phyloP scores from a whole-genome alignment of 2,113 vertebrate species.

The Elachura formosa region DNA sequence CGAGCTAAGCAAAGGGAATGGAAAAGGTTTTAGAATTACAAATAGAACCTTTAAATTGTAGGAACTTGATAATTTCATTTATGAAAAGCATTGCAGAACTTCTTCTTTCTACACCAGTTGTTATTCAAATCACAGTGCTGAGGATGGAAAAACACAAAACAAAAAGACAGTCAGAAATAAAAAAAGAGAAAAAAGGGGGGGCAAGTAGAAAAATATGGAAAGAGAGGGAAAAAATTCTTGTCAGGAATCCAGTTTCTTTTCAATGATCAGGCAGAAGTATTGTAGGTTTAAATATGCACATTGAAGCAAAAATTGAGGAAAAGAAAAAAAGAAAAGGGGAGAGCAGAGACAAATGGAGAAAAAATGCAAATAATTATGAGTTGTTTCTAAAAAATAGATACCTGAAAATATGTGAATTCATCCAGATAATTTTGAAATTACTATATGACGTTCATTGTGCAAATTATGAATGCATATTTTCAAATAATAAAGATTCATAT shows the following conservation, averaged over 20 bases:
- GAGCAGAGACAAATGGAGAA: accelerated
- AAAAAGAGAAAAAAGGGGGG: accelerated
- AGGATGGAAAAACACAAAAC: not conserved
- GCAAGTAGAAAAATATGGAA: not conserved
- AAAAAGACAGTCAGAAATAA: not conserved
- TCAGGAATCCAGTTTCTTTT: slow-evolving; percentile 58
- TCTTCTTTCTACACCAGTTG: slow-evolving; percentile 42
- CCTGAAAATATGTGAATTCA: not conserved
- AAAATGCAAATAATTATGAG: not conserved
- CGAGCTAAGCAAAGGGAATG: slow-evolving; percentile 62
- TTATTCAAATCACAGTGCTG: slow-evolving; percentile 64
- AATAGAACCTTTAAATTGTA: slow-evolving; percentile 73
- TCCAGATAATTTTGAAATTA: not conserved
- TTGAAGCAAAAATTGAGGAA: not conserved
- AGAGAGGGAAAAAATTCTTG: slow-evolving; percentile 4
- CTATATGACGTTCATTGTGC: not conserved
- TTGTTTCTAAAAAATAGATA: not conserved
- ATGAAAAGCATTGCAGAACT: slow-evolving; percentile 57
- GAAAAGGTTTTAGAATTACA: slow-evolving; percentile 72
- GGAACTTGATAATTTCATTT: slow-evolving; percentile 74
- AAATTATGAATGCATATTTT: not conserved
- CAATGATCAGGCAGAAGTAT: slow-evolving; percentile 25
- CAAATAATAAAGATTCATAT: not conserved
- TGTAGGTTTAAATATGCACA: slow-evolving; percentile 55
- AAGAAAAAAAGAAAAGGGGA: too few relatives aligned